Conservation (phyloP, 2,888 invertebrate genomes). For the Acronicta leporina region DNA sequence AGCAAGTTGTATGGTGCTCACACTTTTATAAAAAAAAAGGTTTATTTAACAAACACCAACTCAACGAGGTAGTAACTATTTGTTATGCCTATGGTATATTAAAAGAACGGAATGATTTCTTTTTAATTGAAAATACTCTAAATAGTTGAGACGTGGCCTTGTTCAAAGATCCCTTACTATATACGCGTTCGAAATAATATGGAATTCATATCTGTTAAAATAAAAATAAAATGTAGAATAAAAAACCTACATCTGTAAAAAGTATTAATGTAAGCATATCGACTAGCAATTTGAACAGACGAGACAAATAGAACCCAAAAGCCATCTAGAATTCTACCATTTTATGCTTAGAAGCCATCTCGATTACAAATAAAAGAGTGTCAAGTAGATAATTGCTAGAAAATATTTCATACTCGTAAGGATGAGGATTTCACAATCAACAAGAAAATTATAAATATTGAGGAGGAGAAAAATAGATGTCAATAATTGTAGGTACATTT, state of each 20-base stretch:
- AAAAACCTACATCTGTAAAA: slow-evolving; percentile 11
- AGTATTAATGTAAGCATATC: slow-evolving; percentile 19
- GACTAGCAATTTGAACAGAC: background rate
- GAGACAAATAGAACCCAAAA: slow-evolving; percentile 36
- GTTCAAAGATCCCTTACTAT: background rate
- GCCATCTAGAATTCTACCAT: slow-evolving; percentile 77
- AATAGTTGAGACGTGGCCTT: background rate
- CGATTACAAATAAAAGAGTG: slow-evolving; percentile 67
- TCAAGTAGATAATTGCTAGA: slow-evolving; percentile 35
- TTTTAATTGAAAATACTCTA: background rate
- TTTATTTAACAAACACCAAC: no score
- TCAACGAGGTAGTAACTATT: no score
- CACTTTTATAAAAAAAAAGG: no score
- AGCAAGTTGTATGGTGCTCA: no score
- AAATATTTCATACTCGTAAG: slow-evolving; percentile 8
- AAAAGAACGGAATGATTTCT: no score
- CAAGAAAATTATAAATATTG: slow-evolving; percentile 15
- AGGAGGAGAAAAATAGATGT: slow-evolving; percentile 13
- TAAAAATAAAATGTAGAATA: background rate
- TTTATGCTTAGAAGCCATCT: slow-evolving; percentile 67
- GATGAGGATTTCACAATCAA: slow-evolving; percentile 5
- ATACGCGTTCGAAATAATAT: background rate
- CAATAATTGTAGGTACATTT: slow-evolving; percentile 41
- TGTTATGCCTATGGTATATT: no score
- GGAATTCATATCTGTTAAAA: background rate